Conservation (phyloP, 2,797 vertebrate species). For the Chelon auratus region DNA sequence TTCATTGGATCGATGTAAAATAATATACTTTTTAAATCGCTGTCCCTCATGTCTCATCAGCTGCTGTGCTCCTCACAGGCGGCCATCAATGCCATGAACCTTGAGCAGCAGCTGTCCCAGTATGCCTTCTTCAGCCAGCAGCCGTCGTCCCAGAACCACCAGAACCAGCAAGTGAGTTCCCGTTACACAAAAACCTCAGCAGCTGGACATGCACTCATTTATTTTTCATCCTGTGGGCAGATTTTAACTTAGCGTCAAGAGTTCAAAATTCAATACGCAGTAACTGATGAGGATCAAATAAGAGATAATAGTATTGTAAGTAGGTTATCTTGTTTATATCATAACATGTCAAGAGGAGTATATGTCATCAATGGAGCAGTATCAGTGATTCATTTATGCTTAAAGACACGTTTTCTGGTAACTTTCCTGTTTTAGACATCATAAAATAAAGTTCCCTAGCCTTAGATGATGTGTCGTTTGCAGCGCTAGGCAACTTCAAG, state of each 20-base stretch:
- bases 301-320: background rate
- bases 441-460: background rate
- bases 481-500: background rate
- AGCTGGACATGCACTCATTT: background rate
- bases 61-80: slow-evolving; percentile 75
- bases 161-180: slow-evolving; percentile 74
- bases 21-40: no score
- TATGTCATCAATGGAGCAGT: background rate
- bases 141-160: slow-evolving; percentile 80
- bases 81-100: slow-evolving; percentile 89
- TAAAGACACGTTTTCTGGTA: background rate
- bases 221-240: background rate
- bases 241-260: background rate
- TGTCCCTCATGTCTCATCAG: background rate
- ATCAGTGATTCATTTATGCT: background rate
- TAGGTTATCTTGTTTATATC: background rate
- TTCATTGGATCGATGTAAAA: background rate
- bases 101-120: slow-evolving; percentile 93
- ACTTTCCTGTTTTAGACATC: slow-evolving; percentile 1
- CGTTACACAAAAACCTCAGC: background rate
- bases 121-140: slow-evolving; percentile 92
- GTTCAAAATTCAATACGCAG: background rate
- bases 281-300: background rate
- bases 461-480: background rate
- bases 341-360: background rate